A percentile compares a stretch with the other conserved stretches of the same genome.
phyloP scores from a whole-genome alignment of 2,113 vertebrate genomes.

The Clarias macrocephalus region DNA sequence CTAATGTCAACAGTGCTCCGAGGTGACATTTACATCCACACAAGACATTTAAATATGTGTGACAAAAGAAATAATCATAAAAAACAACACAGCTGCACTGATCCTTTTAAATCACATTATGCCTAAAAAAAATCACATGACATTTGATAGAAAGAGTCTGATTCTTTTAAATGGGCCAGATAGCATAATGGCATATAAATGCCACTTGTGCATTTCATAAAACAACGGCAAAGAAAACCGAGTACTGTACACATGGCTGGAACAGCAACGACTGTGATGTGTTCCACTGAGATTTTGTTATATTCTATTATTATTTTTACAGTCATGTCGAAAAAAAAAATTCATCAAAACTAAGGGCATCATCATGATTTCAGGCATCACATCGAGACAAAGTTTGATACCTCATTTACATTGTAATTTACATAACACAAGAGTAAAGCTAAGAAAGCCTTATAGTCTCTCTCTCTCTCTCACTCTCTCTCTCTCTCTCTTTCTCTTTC shows the following conservation, averaged over 20 bases:
- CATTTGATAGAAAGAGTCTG: slow-evolving; percentile 51
- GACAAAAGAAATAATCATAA: slow-evolving; percentile 36
- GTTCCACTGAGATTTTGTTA: not conserved
- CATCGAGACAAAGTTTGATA: not conserved
- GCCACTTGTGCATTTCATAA: slow-evolving; percentile 41
- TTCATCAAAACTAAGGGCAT: not conserved
- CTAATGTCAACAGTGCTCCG: slow-evolving; percentile 57
- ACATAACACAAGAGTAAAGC: slow-evolving; percentile 68
- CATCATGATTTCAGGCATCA: slow-evolving; percentile 7
- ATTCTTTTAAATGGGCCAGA: slow-evolving; percentile 51
- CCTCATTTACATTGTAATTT: slow-evolving; percentile 70
- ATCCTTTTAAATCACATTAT: slow-evolving; percentile 55
- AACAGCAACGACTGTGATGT: not conserved
- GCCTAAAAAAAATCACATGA: slow-evolving; percentile 42
- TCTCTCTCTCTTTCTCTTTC: slow-evolving; percentile 55
- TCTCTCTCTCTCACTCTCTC: slow-evolving; percentile 61
- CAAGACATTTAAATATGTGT: slow-evolving; percentile 56
- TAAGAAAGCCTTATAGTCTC: slow-evolving; percentile 59
- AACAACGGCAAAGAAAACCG: slow-evolving; percentile 28
- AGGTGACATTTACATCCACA: slow-evolving; percentile 60
- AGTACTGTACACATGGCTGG: slow-evolving; percentile 2
- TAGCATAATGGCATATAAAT: slow-evolving; percentile 47
- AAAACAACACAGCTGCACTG: slow-evolving; percentile 42
- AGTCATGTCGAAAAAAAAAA: not conserved
- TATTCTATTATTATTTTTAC: not conserved